A percentile compares a stretch with the other conserved stretches of the same genome.
phyloP scores from a whole-genome alignment of 2,888 invertebrate species.

The Chirona hameri region DNA sequence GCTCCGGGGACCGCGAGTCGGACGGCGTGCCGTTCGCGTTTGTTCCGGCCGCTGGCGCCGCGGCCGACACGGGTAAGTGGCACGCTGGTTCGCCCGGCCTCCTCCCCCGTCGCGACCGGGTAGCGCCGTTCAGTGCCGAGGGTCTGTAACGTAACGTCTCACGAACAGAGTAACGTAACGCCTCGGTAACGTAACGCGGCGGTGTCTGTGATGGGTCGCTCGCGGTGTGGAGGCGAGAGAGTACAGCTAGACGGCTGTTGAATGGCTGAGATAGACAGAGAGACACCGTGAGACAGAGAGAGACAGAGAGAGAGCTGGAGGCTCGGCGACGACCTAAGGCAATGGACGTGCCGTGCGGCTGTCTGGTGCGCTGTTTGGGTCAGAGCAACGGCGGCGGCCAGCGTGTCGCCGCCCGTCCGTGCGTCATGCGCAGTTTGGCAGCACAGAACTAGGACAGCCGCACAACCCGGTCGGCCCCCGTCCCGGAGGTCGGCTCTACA shows the following conservation, averaged over 20 bases:
- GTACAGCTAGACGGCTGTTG: not conserved
- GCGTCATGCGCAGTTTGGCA: not conserved
- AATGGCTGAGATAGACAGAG: not conserved
- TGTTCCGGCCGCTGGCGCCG: not conserved
- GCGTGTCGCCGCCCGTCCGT: not conserved
- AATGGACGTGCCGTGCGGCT: slow-evolving; percentile 9
- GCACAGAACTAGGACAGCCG: slow-evolving; percentile 24
- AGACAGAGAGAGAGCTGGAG: not conserved
- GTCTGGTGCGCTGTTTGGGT: not conserved
- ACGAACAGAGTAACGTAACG: not conserved
- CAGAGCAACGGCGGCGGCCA: not conserved
- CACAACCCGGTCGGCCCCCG: not conserved
- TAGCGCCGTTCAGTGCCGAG: slow-evolving; percentile 3
- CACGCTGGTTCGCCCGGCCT: not conserved
- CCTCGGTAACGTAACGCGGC: not conserved
- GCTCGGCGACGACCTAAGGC: slow-evolving; percentile 1
- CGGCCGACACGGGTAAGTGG: not conserved
- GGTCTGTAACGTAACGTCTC: not conserved
- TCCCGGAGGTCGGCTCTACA: not conserved
- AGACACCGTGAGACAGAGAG: not conserved
- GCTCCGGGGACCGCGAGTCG: not conserved
- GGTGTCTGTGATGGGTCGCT: no score
- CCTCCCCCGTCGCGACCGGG: not conserved
- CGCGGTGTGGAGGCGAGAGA: not conserved
- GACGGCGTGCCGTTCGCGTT: not conserved